Conservation (phyloP, 2,797 vertebrate genomes). For the Enteromius thamalakanensis region DNA sequence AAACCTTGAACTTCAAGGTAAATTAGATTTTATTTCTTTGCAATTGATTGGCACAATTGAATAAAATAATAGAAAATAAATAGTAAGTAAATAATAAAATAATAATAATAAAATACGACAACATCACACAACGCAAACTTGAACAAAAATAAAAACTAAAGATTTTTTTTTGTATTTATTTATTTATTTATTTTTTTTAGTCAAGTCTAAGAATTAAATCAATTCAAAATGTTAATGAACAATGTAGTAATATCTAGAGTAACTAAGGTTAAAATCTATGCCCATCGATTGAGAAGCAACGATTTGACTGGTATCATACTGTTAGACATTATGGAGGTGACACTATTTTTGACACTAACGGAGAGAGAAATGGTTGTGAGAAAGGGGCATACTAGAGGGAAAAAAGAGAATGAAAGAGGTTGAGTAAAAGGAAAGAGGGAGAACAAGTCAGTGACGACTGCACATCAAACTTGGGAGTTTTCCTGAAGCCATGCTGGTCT, state of each 20-base stretch:
- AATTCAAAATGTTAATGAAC: background rate
- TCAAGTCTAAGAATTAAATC: background rate
- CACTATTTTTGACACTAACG: background rate
- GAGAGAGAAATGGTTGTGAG: background rate
- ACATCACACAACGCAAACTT: background rate
- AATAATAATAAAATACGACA: background rate
- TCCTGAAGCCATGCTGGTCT: conserved; percentile 32
- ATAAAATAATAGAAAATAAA: background rate
- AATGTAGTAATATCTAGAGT: background rate
- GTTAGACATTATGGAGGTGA: background rate
- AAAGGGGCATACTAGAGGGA: background rate
- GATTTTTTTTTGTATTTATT: no score
- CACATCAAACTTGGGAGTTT: conserved; percentile 27
- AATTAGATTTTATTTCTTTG: background rate
- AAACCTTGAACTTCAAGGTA: background rate
- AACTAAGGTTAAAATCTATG: background rate
- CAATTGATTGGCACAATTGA: background rate
- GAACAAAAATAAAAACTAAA: background rate
- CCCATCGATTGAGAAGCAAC: background rate
- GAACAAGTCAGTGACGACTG: conserved; percentile 5
- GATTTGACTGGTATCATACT: background rate
- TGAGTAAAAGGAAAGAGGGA: background rate
- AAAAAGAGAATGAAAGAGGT: background rate
- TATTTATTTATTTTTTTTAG: no score
- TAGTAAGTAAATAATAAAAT: background rate